Evolutionary conservation across 1,140 invertebrate genomes (phyloP).

Genomic region (Propsilocerus akamusi): DNA sequence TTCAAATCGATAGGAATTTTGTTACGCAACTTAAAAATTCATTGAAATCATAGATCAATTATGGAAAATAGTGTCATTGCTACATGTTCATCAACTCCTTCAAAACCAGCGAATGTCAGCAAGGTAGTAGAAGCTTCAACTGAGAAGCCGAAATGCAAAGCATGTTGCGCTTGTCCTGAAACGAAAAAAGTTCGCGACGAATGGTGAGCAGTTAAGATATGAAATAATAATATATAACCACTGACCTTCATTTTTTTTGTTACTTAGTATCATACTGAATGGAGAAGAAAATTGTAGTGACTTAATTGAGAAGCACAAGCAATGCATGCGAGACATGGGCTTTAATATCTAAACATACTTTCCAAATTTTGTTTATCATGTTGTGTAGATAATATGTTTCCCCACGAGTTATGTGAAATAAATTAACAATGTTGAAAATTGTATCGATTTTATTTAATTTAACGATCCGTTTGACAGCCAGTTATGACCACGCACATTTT

Average conservation of each 20-base stretch:
- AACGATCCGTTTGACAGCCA: too few species aligned
- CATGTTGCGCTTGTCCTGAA: slow-evolving; percentile 96
- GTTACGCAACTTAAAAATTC: too few species aligned
- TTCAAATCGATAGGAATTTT: too few species aligned
- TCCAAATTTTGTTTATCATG: too few species aligned
- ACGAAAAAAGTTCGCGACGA: slow-evolving; percentile 78
- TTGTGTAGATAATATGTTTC: too few species aligned
- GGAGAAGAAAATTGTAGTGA: slow-evolving; percentile 83
- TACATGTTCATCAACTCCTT: too few species aligned
- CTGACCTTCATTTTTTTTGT: slow-evolving; percentile 10
- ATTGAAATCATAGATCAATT: too few species aligned
- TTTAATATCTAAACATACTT: slow-evolving; percentile 86
- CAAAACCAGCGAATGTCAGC: slow-evolving; percentile 16
- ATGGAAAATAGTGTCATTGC: too few species aligned
- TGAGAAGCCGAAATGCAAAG: slow-evolving; percentile 60
- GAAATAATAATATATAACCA: not conserved
- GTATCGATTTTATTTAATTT: too few species aligned
- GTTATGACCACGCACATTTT: too few species aligned
- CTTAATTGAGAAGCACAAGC: slow-evolving; percentile 89
- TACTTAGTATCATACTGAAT: slow-evolving; percentile 66
- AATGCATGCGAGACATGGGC: slow-evolving; percentile 87
- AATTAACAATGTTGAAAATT: too few species aligned
- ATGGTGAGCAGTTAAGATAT: slow-evolving; percentile 44
- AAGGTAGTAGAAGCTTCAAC: slow-evolving; percentile 16
- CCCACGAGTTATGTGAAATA: too few species aligned